Evolutionary conservation across 2,113 vertebrate genomes (phyloP), one percentile per base, ranked within the genome.

Genomic region (Phrynocephalus versicolor): DNA sequence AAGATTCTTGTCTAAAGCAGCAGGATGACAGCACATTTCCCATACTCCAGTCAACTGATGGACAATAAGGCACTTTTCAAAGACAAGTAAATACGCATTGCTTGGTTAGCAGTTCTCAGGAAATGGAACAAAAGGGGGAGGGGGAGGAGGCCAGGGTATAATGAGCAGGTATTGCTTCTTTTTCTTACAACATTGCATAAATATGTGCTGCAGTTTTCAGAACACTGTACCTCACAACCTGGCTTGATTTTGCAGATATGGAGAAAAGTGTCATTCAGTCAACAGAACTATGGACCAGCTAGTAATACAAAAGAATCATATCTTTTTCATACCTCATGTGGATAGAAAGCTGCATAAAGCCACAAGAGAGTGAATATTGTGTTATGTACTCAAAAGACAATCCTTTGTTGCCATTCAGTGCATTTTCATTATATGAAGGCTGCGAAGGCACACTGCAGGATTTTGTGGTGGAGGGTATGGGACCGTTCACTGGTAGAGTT

Each of bases 51-150:
- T 5, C 69, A 88, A 69, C 35, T 27, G 79, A 45, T 51, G 70
- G 25, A 73, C 16, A 72, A n/a, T 1, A 79, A 83, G 79, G 35
- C 79, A 86, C 2, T 88, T 89, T 76, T 85, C 73, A 84, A 35
- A 89, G 72, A 83, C 45, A 84, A 83, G 74, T 5, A 87, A 88
- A 27, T 3, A 58, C 23, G 1, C 27, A n/a, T 79, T 74, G 35
- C 82, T 58, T 55, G 15, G 19, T 71, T 88, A 86, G 73, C 62
- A 79, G 19, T 3, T 33, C 9, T 81, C 51, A 60, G 78, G 6
- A 79, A 77, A 27, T 25, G 71, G 30, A 62, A 83, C 37, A 65
- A 77, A 88, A 88, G 76, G 8, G 25, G 35, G 23, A 88, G 87
- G 76, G 8, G 25, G 35, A 19, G 77, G 16, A 16, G 81, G 72